A percentile compares a stretch with the other conserved stretches of the same genome.
These are phyloP conservation scores for Anastrepha ludens DNA, from an alignment of 1,140 invertebrate species.

Conservation along the genomic window DNA sequence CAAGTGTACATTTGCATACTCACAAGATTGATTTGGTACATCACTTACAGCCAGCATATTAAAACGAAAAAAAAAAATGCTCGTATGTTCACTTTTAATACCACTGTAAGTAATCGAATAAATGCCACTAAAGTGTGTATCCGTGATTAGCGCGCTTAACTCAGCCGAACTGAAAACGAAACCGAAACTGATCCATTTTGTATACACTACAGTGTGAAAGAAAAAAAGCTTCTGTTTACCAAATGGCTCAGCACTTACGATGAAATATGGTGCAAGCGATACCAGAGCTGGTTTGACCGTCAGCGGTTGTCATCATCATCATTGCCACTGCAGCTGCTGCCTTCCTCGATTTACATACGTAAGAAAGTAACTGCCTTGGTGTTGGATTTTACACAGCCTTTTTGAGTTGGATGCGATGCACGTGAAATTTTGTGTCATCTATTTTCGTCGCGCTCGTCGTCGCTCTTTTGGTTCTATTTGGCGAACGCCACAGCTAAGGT, in stretches of 20 bases:
- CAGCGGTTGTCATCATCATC: neutral
- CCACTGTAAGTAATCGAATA: too few relatives aligned
- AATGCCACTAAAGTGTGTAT: neutral
- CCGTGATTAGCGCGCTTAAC: neutral
- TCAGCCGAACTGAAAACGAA: neutral
- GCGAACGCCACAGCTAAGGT: neutral
- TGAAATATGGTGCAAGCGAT: conserved; percentile 71
- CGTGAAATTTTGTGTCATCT: conserved; percentile 52
- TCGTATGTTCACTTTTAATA: too few relatives aligned
- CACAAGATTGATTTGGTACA: too few relatives aligned
- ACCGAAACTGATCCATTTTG: neutral
- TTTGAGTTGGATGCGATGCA: neutral
- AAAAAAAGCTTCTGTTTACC: conserved; percentile 22
- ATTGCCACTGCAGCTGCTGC: neutral
- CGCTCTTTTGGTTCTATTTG: neutral
- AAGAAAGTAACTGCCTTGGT: neutral
- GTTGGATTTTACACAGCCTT: neutral
- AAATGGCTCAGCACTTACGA: conserved; percentile 57
- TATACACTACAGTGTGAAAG: neutral
- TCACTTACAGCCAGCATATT: too few relatives aligned
- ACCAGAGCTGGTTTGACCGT: conserved; percentile 46
- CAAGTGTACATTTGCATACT: too few relatives aligned
- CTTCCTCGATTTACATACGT: too few relatives aligned
- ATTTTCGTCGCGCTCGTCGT: neutral
- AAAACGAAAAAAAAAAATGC: too few relatives aligned